A percentile compares a stretch with the other conserved stretches of the same genome.
These are phyloP conservation scores for Epiblema foenella DNA, from an alignment of 2,888 invertebrate genomes.

Conservation along the genomic window DNA sequence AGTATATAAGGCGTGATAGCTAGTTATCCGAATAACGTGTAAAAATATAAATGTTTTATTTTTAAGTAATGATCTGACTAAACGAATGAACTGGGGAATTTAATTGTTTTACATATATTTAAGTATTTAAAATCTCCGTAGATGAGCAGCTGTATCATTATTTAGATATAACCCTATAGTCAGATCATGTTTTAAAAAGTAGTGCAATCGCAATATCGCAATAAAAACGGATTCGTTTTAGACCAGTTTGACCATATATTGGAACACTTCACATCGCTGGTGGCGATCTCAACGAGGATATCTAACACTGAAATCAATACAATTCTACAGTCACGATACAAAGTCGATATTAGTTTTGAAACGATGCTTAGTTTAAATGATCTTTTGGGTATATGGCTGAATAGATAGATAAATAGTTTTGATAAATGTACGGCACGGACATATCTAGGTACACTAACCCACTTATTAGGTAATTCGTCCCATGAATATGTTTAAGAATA, in stretches of 20 bases:
- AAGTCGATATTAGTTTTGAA: conserved; percentile 8
- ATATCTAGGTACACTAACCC: no score
- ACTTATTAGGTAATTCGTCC: no score
- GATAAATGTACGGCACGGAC: no score
- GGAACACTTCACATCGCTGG: conserved; percentile 42
- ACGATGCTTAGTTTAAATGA: conserved; percentile 27
- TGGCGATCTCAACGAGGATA: conserved; percentile 31
- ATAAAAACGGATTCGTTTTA: background rate
- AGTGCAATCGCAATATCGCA: background rate
- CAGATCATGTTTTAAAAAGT: conserved; percentile 18
- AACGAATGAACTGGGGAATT: background rate
- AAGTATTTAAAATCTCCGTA: no score
- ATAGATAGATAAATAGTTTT: no score
- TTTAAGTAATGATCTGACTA: conserved; percentile 16
- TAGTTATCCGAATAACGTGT: conserved; percentile 2
- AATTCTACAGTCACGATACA: conserved; percentile 13
- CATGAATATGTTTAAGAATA: no score
- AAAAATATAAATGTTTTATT: conserved; percentile 6
- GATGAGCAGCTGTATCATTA: no score
- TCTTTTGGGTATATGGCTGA: no score
- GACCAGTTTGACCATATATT: conserved; percentile 19
- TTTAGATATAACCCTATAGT: no score
- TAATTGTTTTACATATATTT: no score
- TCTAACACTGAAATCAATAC: background rate
- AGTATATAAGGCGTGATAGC: conserved; percentile 21